Conservation (phyloP, 2,797 vertebrate species). For the Meriones psammophilus region DNA sequence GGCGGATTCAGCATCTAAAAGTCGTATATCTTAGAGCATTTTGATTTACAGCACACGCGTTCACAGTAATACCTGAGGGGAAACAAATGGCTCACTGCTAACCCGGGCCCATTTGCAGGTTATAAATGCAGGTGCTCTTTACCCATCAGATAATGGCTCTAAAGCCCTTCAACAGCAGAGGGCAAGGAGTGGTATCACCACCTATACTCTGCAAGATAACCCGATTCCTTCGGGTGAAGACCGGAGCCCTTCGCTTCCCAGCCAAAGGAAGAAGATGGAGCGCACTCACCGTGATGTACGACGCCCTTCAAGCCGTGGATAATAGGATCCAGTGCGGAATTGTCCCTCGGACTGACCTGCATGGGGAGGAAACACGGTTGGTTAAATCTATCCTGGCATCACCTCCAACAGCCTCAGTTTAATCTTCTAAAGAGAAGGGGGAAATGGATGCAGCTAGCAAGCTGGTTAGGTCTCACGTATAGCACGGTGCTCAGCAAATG, state of each 20-base stretch:
- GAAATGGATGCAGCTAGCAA: slow-evolving; percentile 78
- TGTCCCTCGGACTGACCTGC: slow-evolving; percentile 96
- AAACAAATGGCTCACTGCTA: slow-evolving; percentile 88
- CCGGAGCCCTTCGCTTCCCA: slow-evolving; percentile 72
- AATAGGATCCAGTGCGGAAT: slow-evolving; percentile 96
- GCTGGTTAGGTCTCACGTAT: slow-evolving; percentile 79
- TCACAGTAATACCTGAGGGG: slow-evolving; percentile 85
- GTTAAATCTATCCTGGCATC: slow-evolving; percentile 88
- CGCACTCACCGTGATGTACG: slow-evolving; percentile 97
- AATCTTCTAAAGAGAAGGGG: slow-evolving; percentile 80
- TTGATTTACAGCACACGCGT: slow-evolving; percentile 86
- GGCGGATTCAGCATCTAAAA: slow-evolving; percentile 79
- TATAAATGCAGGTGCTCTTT: slow-evolving; percentile 85
- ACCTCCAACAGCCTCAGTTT: slow-evolving; percentile 85
- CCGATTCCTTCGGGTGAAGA: slow-evolving; percentile 77
- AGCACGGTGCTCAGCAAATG: slow-evolving; percentile 75
- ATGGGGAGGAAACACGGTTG: slow-evolving; percentile 87
- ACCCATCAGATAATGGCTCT: slow-evolving; percentile 86
- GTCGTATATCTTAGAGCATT: slow-evolving; percentile 80
- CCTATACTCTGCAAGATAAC: slow-evolving; percentile 82
- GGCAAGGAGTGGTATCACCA: slow-evolving; percentile 81
- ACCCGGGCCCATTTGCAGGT: slow-evolving; percentile 85
- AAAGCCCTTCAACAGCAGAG: slow-evolving; percentile 83
- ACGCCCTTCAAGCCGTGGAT: slow-evolving; percentile 98
- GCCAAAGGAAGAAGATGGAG: slow-evolving; percentile 77